Conservation (phyloP, 1,140 invertebrate genomes). For the Copidosoma floridanum region DNA sequence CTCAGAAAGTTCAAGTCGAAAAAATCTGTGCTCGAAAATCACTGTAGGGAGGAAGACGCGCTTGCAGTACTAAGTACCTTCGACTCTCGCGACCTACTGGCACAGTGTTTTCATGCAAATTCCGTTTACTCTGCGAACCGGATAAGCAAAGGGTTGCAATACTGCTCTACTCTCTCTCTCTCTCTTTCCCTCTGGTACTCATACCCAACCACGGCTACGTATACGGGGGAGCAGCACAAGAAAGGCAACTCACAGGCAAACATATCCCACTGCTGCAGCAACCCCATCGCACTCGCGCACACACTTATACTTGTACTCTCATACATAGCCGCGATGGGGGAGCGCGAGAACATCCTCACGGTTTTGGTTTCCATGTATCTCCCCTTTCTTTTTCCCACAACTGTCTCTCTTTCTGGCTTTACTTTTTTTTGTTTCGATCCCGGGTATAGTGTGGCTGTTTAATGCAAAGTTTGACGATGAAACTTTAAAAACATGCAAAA, state of each 20-base stretch:
- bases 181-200: too few relatives aligned
- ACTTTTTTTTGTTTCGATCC: too few relatives aligned
- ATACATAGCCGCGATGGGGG: neutral
- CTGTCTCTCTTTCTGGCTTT: too few relatives aligned
- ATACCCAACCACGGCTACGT: too few relatives aligned
- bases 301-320: neutral
- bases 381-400: neutral
- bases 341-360: neutral
- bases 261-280: neutral
- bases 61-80: too few relatives aligned
- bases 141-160: conserved; percentile 24
- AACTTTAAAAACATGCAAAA: too few relatives aligned
- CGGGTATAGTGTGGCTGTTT: neutral
- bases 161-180: neutral
- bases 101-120: conserved; percentile 41
- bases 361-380: neutral
- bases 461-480: too few relatives aligned
- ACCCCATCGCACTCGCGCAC: neutral
- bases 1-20: too few relatives aligned
- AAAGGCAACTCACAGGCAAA: neutral
- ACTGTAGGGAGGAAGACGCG: too few relatives aligned
- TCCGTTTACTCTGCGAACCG: conserved; percentile 33
- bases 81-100: conserved; percentile 38
- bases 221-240: too few relatives aligned
- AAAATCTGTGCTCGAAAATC: too few relatives aligned